These are phyloP conservation scores for Mobula hypostoma DNA, from an alignment of 2,113 vertebrate genomes.

Conservation along the genomic window DNA sequence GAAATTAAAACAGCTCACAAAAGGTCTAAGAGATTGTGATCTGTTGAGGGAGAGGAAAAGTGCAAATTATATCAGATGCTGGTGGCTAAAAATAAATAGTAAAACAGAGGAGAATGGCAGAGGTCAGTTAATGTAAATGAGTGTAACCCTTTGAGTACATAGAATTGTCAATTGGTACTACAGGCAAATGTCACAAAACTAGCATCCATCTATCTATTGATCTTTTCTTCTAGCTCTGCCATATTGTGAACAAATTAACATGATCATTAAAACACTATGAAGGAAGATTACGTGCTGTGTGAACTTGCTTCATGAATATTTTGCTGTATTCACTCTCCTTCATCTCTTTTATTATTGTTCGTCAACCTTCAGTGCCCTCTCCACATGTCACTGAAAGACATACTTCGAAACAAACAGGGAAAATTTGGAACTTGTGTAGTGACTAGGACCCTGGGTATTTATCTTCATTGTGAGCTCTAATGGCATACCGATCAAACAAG, in stretches of 20 bases:
- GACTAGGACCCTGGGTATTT: neutral
- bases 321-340: neutral
- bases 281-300: neutral
- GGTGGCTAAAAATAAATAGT: conserved; percentile 17
- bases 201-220: conserved; percentile 15
- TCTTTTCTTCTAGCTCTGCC: neutral
- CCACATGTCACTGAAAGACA: neutral
- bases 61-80: conserved; percentile 32
- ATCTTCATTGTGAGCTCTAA: neutral
- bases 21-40: conserved; percentile 31
- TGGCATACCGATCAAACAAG: neutral
- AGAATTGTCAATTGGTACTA: conserved; percentile 16
- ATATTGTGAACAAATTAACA: conserved; percentile 19
- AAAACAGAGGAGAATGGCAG: neutral
- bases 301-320: neutral
- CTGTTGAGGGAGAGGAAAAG: neutral
- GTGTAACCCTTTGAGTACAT: conserved; percentile 25
- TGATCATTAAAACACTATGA: neutral
- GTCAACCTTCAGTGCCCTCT: neutral
- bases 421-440: neutral
- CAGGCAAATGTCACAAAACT: conserved; percentile 8
- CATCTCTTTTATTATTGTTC: neutral
- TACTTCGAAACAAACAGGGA: neutral
- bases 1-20: conserved; percentile 49
- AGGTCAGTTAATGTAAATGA: conserved; percentile 20